phyloP scores from a whole-genome alignment of 1,140 invertebrate species.

The Condylostylus longicornis region DNA sequence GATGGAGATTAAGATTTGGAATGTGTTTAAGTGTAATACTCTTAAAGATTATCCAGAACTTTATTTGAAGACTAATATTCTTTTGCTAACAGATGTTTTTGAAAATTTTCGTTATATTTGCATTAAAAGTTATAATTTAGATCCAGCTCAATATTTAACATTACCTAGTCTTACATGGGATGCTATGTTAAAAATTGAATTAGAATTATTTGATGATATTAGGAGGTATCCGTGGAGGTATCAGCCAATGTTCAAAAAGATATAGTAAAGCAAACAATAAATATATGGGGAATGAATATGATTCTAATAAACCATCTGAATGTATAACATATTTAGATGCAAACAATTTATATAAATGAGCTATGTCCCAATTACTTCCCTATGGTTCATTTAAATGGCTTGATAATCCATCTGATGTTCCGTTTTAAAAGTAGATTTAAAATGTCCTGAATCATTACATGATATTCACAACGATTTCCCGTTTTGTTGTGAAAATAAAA shows the following conservation, averaged over 20 bases:
- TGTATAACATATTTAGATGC: slow-evolving; percentile 35
- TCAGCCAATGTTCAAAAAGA: slow-evolving; percentile 26
- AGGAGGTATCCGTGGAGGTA: slow-evolving; percentile 26
- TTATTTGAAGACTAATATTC: too few species aligned
- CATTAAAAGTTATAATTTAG: too few species aligned
- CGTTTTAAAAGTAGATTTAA: slow-evolving; percentile 36
- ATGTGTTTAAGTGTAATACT: too few species aligned
- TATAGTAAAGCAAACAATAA: slow-evolving; percentile 34
- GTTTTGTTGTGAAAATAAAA: slow-evolving; percentile 30
- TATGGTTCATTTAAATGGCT: slow-evolving; percentile 33
- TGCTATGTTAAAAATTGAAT: too few species aligned
- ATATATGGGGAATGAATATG: slow-evolving; percentile 31
- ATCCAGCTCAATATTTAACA: too few species aligned
- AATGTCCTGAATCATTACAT: slow-evolving; percentile 32
- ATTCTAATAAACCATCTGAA: slow-evolving; percentile 20
- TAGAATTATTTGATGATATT: too few species aligned
- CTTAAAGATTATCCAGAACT: too few species aligned
- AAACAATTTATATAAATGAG: slow-evolving; percentile 40
- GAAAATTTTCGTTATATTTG: too few species aligned
- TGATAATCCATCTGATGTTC: slow-evolving; percentile 29
- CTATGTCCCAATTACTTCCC: slow-evolving; percentile 34
- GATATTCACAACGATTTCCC: slow-evolving; percentile 37
- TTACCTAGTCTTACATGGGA: too few species aligned
- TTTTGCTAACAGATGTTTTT: too few species aligned
- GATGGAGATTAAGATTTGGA: too few species aligned